Base-by-base conservation (phyloP, 1,140 invertebrate species). In the Drosophila arizonae region DNA sequence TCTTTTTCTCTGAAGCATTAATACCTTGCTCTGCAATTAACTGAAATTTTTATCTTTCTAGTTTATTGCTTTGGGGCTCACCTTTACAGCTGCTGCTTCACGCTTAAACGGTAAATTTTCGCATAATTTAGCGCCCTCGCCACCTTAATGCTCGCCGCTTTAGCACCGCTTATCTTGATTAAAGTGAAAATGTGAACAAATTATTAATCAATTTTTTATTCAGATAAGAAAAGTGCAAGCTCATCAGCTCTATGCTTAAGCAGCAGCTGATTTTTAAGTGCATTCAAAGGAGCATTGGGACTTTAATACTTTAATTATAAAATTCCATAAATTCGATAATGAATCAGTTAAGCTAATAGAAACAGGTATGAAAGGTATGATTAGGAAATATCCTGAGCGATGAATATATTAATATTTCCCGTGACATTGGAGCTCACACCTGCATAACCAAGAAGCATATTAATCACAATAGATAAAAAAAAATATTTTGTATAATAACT, bases 201-300 rank as follows among this genome's bases (percentile, higher is more conserved):
- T 87, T 81, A 86, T 86, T 82, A 86, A 86, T 87, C 79, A 81
- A 82, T 87, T 76, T 79, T 55, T 50, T 52, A 60, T 52, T 63
- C 46, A 51, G 24, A 33, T 11, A n/a, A 39, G 4, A 28, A 36
- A 75, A 79, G 75, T 76, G 77, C 33, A 79, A 73, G 72, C 66
- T 79, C 66, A 82, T 71, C 71, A 75, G 45, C 26, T 48, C 48
- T n/a, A 8, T 69, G 74, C 71, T 75, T 30, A 67, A 76, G 69
- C 70, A 15, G 15, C 6, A 46, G 28, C 4, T 17, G 17, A 17
- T 17, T 17, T 17, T 0, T 17, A 17, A 17, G 17, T 17, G 17
- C 17, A 17, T 17, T 17, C 17, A 17, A 17, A 17, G 1, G 17
- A 17, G 17, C 1, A 17, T 17, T 17, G 17, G 17, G 17, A 17